Evolutionary conservation across 2,113 vertebrate species (phyloP), one percentile per base, ranked within the genome.

Genomic region (Channa argus): DNA sequence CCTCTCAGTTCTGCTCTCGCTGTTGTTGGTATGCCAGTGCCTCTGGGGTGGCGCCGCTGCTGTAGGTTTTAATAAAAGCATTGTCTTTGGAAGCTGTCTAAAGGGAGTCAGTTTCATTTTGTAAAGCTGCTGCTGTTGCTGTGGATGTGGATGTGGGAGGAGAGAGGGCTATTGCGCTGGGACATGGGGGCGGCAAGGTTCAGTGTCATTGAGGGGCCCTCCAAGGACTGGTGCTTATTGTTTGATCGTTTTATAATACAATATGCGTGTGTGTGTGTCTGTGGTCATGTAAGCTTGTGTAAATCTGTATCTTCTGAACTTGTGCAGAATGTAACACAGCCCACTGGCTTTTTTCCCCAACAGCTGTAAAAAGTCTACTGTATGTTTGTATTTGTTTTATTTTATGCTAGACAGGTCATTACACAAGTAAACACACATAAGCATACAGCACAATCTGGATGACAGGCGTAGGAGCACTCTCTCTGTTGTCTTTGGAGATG

Each of bases 11-110:
- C 52, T 61, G 80, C 79, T 87, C 76, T 6, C 82, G 74, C 80
- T 85, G 83, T 86, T 89, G 85, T 81, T 80, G 85, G 80, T 79
- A 81, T 70, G 77, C 80, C 74, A 72, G 68, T n/a, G 85, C 88
- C 90, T 92, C 82, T 86, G 78, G 86, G 89, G 90, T 81, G 86
- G 88, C 60, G 77, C 74, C 79, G 81, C 88, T 88, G 92, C 91
- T 90, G 92, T 92, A 92, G 90, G 92, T 93, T 94, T 94, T 94
- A 94, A 94, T 94, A 93, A 94, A 92, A 92, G 92, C 91, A 92
- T 88, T 93, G 90, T 94, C 91, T 94, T 91, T 91, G 91, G 87
- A 92, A 94, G 87, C 83, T 90, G 91, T 93, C 93, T 92, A 64
- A 89, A 82, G 94, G 91, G 93, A 94, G 86, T 79, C 37, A 14